Evolutionary conservation across 2,113 vertebrate genomes (phyloP).

Genomic region (Ardeotis arabs): DNA sequence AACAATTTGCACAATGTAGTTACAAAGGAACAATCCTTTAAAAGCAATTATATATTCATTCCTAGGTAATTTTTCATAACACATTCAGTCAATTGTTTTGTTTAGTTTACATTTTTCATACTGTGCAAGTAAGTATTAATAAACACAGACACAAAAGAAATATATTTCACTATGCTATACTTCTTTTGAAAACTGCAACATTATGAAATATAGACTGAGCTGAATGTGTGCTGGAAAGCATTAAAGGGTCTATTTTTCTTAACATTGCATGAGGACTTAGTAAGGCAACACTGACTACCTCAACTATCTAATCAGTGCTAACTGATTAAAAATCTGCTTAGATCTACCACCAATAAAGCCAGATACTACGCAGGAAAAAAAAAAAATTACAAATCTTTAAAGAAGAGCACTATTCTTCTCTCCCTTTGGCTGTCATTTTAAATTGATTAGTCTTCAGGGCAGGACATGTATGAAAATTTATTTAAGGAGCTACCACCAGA

Average conservation of each 20-base stretch:
- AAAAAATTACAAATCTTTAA: neutral
- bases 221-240: neutral
- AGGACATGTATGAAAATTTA: neutral
- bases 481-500: neutral
- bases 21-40: neutral
- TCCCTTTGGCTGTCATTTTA: neutral
- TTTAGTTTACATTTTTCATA: neutral
- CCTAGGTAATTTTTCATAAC: neutral
- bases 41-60: neutral
- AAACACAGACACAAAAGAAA: neutral
- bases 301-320: neutral
- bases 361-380: neutral
- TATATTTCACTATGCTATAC: neutral
- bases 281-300: neutral
- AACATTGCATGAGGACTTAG: neutral
- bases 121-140: neutral
- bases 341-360: neutral
- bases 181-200: neutral
- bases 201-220: neutral
- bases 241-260: neutral
- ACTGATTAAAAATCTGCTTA: neutral
- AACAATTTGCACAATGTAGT: neutral
- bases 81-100: neutral
- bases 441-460: neutral
- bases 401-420: neutral